A percentile compares a stretch with the other conserved stretches of the same genome.
Conservation (phyloP, 2,113 vertebrate genomes). For the Sus scrofa region T2T-Sscrofa CM000821.6:48290501-48291000, state of each 20-base stretch:
- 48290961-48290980: too few species aligned
- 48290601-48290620: slow-evolving; percentile 33
- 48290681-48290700: neutral
- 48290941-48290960: too few species aligned
- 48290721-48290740: neutral
- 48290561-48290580: slow-evolving; percentile 5
- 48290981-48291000: too few species aligned
- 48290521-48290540: neutral
- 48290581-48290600: slow-evolving; percentile 8
- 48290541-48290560: slow-evolving; percentile 1
- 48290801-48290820: neutral
- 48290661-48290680: slow-evolving; percentile 32
- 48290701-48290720: neutral
- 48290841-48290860: neutral
- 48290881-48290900: too few species aligned
- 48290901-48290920: too few species aligned
- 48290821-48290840: neutral
- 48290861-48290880: neutral
- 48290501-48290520: neutral
- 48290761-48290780: neutral
- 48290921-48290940: too few species aligned
- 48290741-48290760: neutral
- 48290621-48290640: slow-evolving; percentile 54
- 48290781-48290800: too few species aligned
- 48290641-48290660: slow-evolving; percentile 57